phyloP scores from a whole-genome alignment of 2,888 invertebrate genomes.

The Scaptomyza cyrtandrae region DNA sequence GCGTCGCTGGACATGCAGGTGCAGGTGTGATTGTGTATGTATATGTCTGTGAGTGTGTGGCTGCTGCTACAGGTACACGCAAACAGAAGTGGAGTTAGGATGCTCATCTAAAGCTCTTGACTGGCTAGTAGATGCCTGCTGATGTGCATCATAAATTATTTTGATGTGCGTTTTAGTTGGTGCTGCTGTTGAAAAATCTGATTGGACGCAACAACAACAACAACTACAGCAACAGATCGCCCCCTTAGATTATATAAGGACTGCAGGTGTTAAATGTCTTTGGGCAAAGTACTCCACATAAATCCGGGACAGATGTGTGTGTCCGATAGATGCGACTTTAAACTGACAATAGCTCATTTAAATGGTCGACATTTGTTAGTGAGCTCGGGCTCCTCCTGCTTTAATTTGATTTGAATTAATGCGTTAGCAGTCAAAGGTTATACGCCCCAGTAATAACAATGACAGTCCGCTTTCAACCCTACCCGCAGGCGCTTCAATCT shows the following conservation, averaged over 20 bases:
- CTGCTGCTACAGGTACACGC: conserved; percentile 44
- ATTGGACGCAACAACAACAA: conserved; percentile 42
- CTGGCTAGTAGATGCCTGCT: conserved; percentile 28
- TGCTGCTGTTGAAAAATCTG: conserved; percentile 67
- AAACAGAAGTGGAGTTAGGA: conserved; percentile 4
- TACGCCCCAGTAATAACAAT: conserved; percentile 31
- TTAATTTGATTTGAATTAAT: conserved; percentile 57
- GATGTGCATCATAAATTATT: conserved; percentile 78
- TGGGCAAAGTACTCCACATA: conserved; percentile 61
- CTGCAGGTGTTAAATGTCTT: conserved; percentile 76
- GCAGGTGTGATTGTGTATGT: conserved; percentile 9
- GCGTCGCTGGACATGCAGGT: conserved; percentile 51
- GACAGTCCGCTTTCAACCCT: neutral
- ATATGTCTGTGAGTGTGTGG: conserved; percentile 32
- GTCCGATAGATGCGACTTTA: conserved; percentile 60
- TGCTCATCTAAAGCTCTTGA: conserved; percentile 29
- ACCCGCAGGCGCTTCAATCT: neutral
- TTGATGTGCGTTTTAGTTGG: conserved; percentile 73
- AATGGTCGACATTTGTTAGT: conserved; percentile 56
- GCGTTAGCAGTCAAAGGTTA: conserved; percentile 44
- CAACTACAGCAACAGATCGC: conserved; percentile 26
- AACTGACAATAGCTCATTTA: conserved; percentile 73
- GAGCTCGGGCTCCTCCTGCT: conserved; percentile 6
- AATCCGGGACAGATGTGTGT: conserved; percentile 58
- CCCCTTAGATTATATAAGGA: conserved; percentile 23